A percentile compares a stretch with the other conserved stretches of the same genome.
Conservation (phyloP, 2,888 invertebrate genomes). For the Synergus umbraculus region DNA sequence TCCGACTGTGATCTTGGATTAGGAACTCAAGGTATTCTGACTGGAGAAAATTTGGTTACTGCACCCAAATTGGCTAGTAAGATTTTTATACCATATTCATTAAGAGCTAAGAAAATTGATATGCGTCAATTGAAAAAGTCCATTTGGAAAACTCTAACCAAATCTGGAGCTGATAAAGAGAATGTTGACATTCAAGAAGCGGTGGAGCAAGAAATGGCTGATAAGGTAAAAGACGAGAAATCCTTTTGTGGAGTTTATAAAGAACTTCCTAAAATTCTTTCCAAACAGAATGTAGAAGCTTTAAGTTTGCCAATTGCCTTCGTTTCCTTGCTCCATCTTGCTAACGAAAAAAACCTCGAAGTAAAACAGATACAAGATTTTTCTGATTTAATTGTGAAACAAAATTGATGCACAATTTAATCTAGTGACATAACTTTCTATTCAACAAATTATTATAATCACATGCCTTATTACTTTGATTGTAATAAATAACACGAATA, state of each 20-base stretch:
- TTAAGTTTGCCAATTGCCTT: constrained; percentile 88
- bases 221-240: constrained; percentile 59
- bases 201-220: constrained; percentile 3
- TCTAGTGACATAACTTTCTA: not conserved
- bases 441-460: not conserved
- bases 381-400: constrained; percentile 62
- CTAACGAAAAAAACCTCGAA: constrained; percentile 86
- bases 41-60: constrained; percentile 82
- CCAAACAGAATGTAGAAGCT: constrained; percentile 83
- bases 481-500: constrained; percentile 1
- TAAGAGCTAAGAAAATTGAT: constrained; percentile 90
- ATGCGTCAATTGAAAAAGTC: constrained; percentile 88
- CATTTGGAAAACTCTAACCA: constrained; percentile 84
- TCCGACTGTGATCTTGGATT: constrained; percentile 55
- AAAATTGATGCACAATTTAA: not conserved
- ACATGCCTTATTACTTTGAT: not conserved
- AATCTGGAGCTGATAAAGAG: constrained; percentile 5
- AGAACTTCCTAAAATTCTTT: constrained; percentile 80
- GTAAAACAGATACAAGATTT: constrained; percentile 56
- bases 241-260: constrained; percentile 80
- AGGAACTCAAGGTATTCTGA: constrained; percentile 66
- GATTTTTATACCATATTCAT: constrained; percentile 88
- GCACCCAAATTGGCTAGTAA: constrained; percentile 83
- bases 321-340: constrained; percentile 89
- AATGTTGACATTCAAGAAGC: constrained; percentile 67